Evolutionary conservation across 2,113 vertebrate species (phyloP).

Genomic region (Oreochromis tanganicae): DNA sequence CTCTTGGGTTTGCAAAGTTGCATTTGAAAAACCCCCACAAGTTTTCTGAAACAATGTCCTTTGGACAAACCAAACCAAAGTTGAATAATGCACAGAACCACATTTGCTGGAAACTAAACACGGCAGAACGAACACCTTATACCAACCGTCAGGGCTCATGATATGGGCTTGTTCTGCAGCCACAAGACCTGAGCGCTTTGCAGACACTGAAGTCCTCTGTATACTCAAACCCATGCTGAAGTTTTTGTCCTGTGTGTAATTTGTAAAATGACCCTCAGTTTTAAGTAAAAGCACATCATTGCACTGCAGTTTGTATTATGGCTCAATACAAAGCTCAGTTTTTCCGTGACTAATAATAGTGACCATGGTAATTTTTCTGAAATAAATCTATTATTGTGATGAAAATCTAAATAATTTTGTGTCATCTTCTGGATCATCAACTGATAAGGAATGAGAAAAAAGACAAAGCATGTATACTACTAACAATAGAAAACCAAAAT

Average conservation of each 20-base stretch:
- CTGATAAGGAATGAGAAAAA: background rate
- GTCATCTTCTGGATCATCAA: background rate
- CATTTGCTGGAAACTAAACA: background rate
- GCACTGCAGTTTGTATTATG: background rate
- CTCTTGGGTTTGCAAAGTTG: background rate
- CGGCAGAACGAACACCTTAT: background rate
- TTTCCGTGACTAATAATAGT: accelerated
- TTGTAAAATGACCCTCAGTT: background rate
- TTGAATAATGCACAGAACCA: background rate
- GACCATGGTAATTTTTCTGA: background rate
- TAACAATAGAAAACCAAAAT: background rate
- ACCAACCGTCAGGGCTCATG: background rate
- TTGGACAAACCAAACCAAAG: background rate
- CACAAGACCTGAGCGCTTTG: background rate
- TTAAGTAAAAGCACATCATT: background rate
- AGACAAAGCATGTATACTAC: background rate
- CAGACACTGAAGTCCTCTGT: background rate
- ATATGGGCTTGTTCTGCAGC: background rate
- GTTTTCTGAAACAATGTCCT: background rate
- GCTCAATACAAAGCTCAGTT: background rate
- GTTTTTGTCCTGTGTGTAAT: background rate
- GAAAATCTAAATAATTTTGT: background rate
- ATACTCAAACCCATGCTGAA: background rate
- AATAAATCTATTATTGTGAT: background rate
- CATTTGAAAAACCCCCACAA: background rate